Conservation (phyloP, 2,888 invertebrate species). For the Rutpela maculata region DNA sequence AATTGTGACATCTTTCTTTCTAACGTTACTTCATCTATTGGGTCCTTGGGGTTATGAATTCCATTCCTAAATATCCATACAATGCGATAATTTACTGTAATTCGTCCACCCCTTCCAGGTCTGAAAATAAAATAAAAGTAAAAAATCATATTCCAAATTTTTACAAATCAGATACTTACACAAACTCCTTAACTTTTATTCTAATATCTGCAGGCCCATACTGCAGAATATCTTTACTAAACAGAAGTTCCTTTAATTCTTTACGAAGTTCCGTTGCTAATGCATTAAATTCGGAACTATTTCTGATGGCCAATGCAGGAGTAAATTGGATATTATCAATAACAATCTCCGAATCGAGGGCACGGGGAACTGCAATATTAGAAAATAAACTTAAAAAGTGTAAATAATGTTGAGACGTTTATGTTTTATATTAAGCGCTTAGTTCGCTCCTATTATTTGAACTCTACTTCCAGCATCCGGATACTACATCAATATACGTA, state of each 20-base stretch:
- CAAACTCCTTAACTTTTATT: slow-evolving; percentile 79
- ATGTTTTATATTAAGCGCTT: no score
- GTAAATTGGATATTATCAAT: slow-evolving; percentile 82
- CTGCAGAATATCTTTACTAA: slow-evolving; percentile 75
- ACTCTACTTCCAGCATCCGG: no score
- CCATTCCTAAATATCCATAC: slow-evolving; percentile 79
- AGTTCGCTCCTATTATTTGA: no score
- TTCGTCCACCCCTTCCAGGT: slow-evolving; percentile 81
- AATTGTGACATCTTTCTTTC: slow-evolving; percentile 75
- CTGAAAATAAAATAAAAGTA: slow-evolving; percentile 72
- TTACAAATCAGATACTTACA: slow-evolving; percentile 70
- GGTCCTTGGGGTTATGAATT: slow-evolving; percentile 73
- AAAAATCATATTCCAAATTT: slow-evolving; percentile 40
- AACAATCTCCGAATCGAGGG: slow-evolving; percentile 81
- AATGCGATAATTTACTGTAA: slow-evolving; percentile 80
- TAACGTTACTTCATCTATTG: slow-evolving; percentile 74
- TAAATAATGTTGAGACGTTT: neutral
- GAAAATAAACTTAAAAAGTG: slow-evolving; percentile 17
- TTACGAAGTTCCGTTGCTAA: slow-evolving; percentile 78
- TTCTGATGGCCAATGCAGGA: slow-evolving; percentile 77
- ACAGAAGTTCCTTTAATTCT: slow-evolving; percentile 78
- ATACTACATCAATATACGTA: no score
- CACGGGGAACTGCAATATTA: slow-evolving; percentile 78
- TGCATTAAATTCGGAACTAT: slow-evolving; percentile 79
- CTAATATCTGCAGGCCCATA: slow-evolving; percentile 77